phyloP scores from a whole-genome alignment of 2,888 invertebrate genomes.

The Gastrophysa polygoni region DNA sequence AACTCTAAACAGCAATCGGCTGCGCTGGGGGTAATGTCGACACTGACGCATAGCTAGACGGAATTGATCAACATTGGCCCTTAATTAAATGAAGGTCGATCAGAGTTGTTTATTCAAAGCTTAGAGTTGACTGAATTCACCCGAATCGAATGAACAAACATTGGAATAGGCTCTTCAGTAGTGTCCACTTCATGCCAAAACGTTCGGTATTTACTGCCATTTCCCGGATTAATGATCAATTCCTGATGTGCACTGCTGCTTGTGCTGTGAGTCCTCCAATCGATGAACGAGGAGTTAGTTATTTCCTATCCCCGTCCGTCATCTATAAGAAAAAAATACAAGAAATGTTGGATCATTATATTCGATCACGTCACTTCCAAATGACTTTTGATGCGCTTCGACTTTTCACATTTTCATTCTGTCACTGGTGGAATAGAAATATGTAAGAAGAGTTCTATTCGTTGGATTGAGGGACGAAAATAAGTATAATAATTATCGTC shows the following conservation, averaged over 20 bases:
- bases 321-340: too few relatives aligned
- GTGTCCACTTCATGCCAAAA: not conserved
- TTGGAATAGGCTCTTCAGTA: not conserved
- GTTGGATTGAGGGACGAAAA: too few relatives aligned
- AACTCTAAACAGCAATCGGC: not conserved
- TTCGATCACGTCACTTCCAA: too few relatives aligned
- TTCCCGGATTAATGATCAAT: slow-evolving; percentile 15
- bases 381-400: too few relatives aligned
- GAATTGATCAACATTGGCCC: slow-evolving; percentile 1
- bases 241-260: not conserved
- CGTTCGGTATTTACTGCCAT: slow-evolving; percentile 15
- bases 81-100: slow-evolving; percentile 10
- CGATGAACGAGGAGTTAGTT: not conserved
- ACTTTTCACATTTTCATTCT: too few relatives aligned
- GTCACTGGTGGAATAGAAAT: too few relatives aligned
- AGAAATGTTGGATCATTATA: too few relatives aligned
- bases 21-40: not conserved
- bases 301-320: too few relatives aligned
- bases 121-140: slow-evolving; percentile 9
- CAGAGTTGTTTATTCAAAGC: slow-evolving; percentile 11
- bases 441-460: too few relatives aligned
- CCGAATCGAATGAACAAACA: slow-evolving; percentile 11
- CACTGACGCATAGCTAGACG: slow-evolving; percentile 11
- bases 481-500: too few relatives aligned
- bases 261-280: not conserved